These are phyloP conservation scores for Vesta saturnalis DNA, from an alignment of 2,888 invertebrate species.

Conservation along the genomic window DNA sequence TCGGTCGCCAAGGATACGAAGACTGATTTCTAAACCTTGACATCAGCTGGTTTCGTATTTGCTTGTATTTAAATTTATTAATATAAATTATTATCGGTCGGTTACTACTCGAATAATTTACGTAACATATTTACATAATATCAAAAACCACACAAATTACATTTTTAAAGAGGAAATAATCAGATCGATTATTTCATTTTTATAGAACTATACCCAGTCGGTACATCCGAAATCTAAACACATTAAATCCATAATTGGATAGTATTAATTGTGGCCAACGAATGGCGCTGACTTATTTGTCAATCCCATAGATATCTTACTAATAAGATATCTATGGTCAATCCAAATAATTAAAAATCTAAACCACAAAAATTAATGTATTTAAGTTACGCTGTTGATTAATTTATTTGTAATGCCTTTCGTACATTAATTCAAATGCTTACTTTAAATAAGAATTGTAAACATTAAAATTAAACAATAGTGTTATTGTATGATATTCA, in stretches of 20 bases:
- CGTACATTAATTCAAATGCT: no score
- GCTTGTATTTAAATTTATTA: background rate
- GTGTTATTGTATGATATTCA: no score
- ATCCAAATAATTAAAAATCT: no score
- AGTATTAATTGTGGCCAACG: slow-evolving; percentile 8
- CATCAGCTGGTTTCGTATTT: slow-evolving; percentile 51
- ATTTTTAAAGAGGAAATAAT: slow-evolving; percentile 35
- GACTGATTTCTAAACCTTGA: slow-evolving; percentile 58
- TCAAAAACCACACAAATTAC: slow-evolving; percentile 19
- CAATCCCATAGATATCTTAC: no score
- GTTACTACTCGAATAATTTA: background rate
- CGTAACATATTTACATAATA: slow-evolving; percentile 1
- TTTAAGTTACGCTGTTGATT: no score
- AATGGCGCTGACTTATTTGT: slow-evolving; percentile 6
- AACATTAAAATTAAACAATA: no score
- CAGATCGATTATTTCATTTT: slow-evolving; percentile 39
- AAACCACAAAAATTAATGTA: no score
- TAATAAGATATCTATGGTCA: no score
- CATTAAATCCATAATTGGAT: background rate
- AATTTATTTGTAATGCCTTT: no score
- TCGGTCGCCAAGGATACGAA: slow-evolving; percentile 64
- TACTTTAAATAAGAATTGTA: no score
- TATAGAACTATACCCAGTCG: slow-evolving; percentile 19
- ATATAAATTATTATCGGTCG: background rate
- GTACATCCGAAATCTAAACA: slow-evolving; percentile 17